phyloP scores from a whole-genome alignment of 2,888 invertebrate genomes.

The Drosophila borealis region DNA sequence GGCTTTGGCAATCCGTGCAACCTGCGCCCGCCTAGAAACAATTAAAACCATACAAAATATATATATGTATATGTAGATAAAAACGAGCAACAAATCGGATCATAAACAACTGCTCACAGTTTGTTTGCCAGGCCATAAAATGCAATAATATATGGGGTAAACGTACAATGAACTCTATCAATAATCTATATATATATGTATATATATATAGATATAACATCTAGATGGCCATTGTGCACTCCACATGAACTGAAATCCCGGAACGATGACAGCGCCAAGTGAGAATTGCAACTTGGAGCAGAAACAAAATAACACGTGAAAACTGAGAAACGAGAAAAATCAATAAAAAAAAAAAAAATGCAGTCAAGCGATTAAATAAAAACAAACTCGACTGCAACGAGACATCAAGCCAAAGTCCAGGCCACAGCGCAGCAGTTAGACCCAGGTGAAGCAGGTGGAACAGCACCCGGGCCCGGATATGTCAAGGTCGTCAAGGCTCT shows the following conservation, averaged over 20 bases:
- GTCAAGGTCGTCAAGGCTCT: slow-evolving; percentile 31
- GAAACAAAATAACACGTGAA: slow-evolving; percentile 32
- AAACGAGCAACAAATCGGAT: slow-evolving; percentile 41
- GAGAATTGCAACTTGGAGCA: slow-evolving; percentile 28
- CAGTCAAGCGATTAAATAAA: slow-evolving; percentile 31
- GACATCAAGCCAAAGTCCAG: slow-evolving; percentile 9
- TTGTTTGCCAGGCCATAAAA: neutral
- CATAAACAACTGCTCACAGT: slow-evolving; percentile 54
- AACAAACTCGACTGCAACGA: slow-evolving; percentile 24
- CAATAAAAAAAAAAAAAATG: slow-evolving; percentile 28
- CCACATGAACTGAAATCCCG: slow-evolving; percentile 15
- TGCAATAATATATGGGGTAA: neutral
- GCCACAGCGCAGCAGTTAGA: slow-evolving; percentile 3
- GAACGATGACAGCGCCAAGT: slow-evolving; percentile 47
- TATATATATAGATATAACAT: neutral
- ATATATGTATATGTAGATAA: neutral
- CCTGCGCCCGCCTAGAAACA: slow-evolving; percentile 53
- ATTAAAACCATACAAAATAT: slow-evolving; percentile 54
- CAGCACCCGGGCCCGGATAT: slow-evolving; percentile 12
- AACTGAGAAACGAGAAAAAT: slow-evolving; percentile 27
- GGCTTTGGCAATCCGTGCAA: slow-evolving; percentile 41
- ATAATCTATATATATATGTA: too few relatives aligned
- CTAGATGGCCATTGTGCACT: slow-evolving; percentile 24
- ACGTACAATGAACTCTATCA: slow-evolving; percentile 4
- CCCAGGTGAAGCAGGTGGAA: slow-evolving; percentile 12